These are phyloP conservation scores for Trachelipus rathkii DNA, from an alignment of 1,140 invertebrate species.

Conservation along the genomic window DNA sequence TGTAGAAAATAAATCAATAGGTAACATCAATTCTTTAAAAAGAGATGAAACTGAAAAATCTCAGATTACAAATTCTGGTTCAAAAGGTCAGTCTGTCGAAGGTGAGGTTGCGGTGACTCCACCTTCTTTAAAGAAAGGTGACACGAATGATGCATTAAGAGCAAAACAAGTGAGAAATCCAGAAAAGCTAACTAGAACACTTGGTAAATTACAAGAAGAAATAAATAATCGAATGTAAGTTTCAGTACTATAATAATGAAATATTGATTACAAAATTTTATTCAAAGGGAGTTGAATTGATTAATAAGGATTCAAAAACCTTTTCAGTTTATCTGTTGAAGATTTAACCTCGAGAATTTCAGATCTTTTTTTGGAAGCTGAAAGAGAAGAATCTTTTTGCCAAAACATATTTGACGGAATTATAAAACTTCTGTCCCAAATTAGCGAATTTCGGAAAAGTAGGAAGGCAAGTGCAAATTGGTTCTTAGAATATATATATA, in stretches of 20 bases:
- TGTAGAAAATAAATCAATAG: too few relatives aligned
- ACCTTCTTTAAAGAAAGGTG: neutral
- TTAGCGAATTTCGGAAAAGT: neutral
- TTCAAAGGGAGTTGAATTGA: neutral
- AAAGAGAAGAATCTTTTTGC: neutral
- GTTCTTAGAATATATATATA: neutral
- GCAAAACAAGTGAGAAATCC: neutral
- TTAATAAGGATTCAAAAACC: neutral
- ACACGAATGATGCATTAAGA: neutral
- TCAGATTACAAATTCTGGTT: neutral
- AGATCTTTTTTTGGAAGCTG: neutral
- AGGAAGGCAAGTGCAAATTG: neutral
- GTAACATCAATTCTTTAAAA: too few relatives aligned
- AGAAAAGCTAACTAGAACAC: neutral
- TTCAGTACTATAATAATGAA: neutral
- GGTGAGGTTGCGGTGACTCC: neutral
- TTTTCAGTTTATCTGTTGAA: neutral
- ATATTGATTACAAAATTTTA: neutral
- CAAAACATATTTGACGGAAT: neutral
- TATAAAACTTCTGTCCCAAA: neutral
- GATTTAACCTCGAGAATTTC: neutral
- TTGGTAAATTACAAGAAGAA: neutral
- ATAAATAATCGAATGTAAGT: neutral
- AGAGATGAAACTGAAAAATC: neutral
- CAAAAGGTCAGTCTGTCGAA: neutral